Conservation (phyloP, 2,113 vertebrate genomes). For the Nasalis larvatus region DNA sequence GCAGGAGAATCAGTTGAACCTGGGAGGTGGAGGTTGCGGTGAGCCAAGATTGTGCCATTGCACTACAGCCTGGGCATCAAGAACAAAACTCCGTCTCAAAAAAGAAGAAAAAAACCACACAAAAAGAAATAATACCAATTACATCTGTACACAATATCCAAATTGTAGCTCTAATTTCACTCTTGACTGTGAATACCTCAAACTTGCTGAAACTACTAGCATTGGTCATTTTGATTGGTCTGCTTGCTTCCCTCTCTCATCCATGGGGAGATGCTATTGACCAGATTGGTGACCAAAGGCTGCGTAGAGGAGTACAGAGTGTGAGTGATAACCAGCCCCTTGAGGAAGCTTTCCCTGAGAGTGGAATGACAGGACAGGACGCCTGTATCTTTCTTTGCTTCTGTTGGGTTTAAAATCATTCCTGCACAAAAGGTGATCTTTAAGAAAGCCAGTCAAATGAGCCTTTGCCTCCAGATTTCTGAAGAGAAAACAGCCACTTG, state of each 20-base stretch:
- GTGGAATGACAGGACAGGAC: neutral
- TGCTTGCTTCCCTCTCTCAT: neutral
- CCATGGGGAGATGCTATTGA: neutral
- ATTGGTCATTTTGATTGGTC: neutral
- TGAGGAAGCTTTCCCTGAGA: neutral
- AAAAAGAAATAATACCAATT: neutral
- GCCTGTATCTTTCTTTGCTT: neutral
- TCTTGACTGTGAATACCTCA: neutral
- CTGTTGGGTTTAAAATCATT: neutral
- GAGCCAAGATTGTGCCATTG: no score
- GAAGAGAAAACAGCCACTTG: neutral
- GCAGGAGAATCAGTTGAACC: no score
- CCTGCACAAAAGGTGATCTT: neutral
- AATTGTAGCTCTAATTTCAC: neutral
- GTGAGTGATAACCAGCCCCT: neutral
- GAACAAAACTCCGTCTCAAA: no score
- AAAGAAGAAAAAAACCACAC: no score
- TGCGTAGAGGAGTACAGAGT: neutral
- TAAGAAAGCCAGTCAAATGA: neutral
- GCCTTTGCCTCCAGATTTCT: slow-evolving; percentile 24
- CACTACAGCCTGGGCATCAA: no score
- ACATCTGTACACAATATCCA: neutral
- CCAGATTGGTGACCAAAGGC: neutral
- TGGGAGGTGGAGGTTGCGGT: no score
- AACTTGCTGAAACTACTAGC: neutral